Conservation (phyloP, 2,113 vertebrate genomes). For the Myotis yumanensis region DNA sequence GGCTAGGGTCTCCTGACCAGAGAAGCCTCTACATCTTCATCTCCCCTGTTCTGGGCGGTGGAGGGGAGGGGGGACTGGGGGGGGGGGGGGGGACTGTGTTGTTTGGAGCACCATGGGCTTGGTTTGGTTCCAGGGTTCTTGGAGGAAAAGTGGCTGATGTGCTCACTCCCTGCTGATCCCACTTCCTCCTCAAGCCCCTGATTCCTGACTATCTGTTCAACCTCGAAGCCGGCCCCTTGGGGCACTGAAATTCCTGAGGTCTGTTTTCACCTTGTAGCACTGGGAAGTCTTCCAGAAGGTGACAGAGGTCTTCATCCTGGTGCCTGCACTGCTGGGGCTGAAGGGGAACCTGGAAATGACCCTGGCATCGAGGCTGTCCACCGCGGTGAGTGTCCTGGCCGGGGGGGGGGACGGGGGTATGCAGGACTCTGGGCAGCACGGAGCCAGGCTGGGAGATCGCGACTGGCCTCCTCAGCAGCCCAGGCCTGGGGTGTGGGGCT, state of each 20-base stretch:
- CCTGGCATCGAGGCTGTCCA: slow-evolving; percentile 95
- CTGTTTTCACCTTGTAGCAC: slow-evolving; percentile 86
- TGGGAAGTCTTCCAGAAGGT: slow-evolving; percentile 97
- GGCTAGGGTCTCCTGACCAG: not conserved
- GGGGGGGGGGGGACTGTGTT: not conserved
- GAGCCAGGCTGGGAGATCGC: not conserved
- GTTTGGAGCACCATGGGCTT: not conserved
- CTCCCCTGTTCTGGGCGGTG: not conserved
- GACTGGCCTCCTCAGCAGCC: not conserved
- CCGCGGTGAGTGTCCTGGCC: slow-evolving; percentile 90
- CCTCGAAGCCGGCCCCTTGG: not conserved
- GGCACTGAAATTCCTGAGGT: slow-evolving; percentile 44
- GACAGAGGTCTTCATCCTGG: slow-evolving; percentile 97
- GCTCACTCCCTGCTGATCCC: not conserved
- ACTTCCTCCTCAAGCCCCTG: not conserved
- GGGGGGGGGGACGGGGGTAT: accelerated
- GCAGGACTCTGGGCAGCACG: not conserved
- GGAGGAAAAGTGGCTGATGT: not conserved
- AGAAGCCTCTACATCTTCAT: not conserved
- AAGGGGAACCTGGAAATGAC: slow-evolving; percentile 99
- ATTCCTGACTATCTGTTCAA: not conserved
- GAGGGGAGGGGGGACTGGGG: not conserved
- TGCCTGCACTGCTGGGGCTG: slow-evolving; percentile 95
- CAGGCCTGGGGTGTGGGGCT: not conserved
- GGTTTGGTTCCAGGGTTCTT: not conserved